Conservation (phyloP, 2,888 invertebrate genomes). For the Trissolcus brochymenae region DNA sequence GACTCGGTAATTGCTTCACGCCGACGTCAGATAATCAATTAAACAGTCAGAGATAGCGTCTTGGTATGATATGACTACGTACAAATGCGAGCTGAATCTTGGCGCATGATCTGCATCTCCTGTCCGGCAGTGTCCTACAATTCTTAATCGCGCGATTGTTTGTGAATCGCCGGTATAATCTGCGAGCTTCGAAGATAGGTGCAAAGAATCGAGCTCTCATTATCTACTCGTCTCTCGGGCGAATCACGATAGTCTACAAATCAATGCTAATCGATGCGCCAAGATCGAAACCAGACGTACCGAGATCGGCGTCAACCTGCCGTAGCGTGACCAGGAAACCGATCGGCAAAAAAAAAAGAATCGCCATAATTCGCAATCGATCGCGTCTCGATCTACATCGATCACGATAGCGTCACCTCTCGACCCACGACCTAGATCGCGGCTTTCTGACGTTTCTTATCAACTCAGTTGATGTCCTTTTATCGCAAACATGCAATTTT, state of each 20-base stretch:
- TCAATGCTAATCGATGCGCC: conserved; percentile 70
- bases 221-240: conserved; percentile 55
- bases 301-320: conserved; percentile 69
- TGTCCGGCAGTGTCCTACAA: conserved; percentile 19
- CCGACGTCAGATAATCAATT: conserved; percentile 36
- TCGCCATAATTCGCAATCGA: conserved; percentile 65
- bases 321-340: conserved; percentile 72
- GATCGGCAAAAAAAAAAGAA: conserved; percentile 53
- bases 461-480: conserved; percentile 38
- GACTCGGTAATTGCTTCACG: conserved; percentile 19
- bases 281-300: conserved; percentile 59
- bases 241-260: conserved; percentile 68
- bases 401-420: conserved; percentile 72
- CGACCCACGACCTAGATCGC: conserved; percentile 47
- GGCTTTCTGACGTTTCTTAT: conserved; percentile 28
- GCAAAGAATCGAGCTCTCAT: conserved; percentile 32
- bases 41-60: conserved; percentile 23
- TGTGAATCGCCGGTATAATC: conserved; percentile 30
- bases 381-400: conserved; percentile 72
- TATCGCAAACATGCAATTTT: no score
- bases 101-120: conserved; percentile 21
- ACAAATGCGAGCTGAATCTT: conserved; percentile 25
- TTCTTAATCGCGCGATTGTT: conserved; percentile 30
- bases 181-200: conserved; percentile 10
- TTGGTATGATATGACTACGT: conserved; percentile 24